Conservation (phyloP, 2,888 invertebrate genomes). For the Norana najaformis region DNA sequence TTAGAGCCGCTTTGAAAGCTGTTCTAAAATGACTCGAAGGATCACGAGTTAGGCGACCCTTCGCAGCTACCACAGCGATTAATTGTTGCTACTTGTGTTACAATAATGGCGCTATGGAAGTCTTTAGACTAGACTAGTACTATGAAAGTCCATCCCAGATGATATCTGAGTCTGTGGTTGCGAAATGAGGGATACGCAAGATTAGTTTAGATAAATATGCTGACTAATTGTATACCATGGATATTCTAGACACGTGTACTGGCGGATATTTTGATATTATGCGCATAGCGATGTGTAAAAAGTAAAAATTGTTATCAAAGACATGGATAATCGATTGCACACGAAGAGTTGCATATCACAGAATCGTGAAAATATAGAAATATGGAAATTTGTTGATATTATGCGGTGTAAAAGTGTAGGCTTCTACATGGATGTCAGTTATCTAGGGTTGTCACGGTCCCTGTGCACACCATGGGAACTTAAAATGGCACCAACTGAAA, state of each 20-base stretch:
- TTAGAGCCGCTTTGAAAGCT: background rate
- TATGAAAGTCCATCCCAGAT: background rate
- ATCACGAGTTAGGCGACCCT: background rate
- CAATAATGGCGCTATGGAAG: background rate
- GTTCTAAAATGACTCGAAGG: background rate
- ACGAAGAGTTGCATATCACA: background rate
- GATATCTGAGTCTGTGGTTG: background rate
- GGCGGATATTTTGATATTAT: background rate
- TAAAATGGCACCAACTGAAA: background rate
- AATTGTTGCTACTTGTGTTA: no score
- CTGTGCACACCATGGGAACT: no score
- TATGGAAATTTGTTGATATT: no score
- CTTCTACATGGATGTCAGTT: no score
- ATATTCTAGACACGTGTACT: background rate
- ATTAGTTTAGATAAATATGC: background rate
- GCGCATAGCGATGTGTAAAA: background rate
- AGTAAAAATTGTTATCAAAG: no score
- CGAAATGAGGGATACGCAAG: background rate
- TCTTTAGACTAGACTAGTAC: background rate
- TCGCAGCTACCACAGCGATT: no score
- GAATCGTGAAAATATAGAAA: no score
- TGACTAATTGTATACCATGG: background rate
- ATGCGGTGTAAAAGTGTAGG: no score
- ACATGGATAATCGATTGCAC: no score
- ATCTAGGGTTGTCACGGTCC: no score